phyloP scores from a whole-genome alignment of 2,888 invertebrate species.

The Zhengitettix transpicula region DNA sequence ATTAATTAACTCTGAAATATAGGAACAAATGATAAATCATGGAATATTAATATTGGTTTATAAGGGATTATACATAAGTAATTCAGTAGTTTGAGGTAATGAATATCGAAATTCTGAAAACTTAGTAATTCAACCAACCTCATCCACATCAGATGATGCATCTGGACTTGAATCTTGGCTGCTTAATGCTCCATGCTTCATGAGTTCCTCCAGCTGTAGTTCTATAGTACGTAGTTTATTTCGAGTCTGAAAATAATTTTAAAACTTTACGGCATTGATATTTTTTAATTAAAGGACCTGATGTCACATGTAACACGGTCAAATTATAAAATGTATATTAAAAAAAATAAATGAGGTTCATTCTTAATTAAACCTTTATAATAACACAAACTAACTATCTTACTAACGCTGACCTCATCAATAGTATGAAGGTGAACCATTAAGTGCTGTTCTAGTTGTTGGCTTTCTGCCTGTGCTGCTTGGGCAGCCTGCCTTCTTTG shows the following conservation, averaged over 20 bases:
- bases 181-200: conserved; percentile 13
- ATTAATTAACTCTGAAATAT: too few species aligned
- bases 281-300: too few species aligned
- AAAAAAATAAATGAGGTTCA: background rate
- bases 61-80: background rate
- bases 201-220: conserved; percentile 34
- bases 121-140: conserved; percentile 13
- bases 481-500: conserved; percentile 43
- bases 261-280: too few species aligned
- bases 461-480: conserved; percentile 26
- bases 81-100: background rate
- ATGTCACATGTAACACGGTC: too few species aligned
- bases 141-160: conserved; percentile 19
- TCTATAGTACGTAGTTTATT: conserved; percentile 48
- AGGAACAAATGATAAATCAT: too few species aligned
- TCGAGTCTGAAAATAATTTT: conserved; percentile 22
- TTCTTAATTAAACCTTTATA: background rate
- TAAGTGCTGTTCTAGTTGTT: conserved; percentile 42
- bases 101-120: background rate
- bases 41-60: too few species aligned
- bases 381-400: background rate
- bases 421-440: conserved; percentile 39
- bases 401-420: conserved; percentile 34
- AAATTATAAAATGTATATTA: background rate
- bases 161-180: conserved; percentile 16